Conservation (phyloP, 2,113 vertebrate genomes). For the Eretmochelys imbricata region DNA sequence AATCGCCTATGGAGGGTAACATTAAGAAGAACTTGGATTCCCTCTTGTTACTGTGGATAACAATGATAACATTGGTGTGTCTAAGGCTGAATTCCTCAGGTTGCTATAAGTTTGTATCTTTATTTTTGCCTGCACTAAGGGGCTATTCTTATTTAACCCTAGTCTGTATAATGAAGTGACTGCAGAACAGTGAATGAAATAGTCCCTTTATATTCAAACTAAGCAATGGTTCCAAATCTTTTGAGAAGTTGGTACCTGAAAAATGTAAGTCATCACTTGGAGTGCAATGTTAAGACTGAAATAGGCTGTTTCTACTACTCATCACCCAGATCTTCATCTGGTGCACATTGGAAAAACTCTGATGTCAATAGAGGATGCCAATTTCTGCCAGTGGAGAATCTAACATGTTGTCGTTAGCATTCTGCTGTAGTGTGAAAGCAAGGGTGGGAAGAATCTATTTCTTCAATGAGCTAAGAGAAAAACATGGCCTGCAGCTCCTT, state of each 20-base stretch:
- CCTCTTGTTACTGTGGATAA: too few relatives aligned
- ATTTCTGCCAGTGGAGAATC: background rate
- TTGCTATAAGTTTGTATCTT: too few relatives aligned
- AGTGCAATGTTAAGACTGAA: background rate
- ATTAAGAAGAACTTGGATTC: too few relatives aligned
- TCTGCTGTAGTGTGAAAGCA: background rate
- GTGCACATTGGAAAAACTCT: background rate
- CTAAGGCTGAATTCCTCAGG: too few relatives aligned
- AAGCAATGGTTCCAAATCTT: constrained; percentile 29
- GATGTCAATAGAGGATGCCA: background rate
- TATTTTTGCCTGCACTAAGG: too few relatives aligned
- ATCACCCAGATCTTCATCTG: too few relatives aligned
- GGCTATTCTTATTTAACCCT: too few relatives aligned
- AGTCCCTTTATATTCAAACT: background rate
- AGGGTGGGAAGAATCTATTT: background rate
- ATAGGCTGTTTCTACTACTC: too few relatives aligned
- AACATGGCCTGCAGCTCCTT: background rate
- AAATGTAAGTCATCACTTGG: background rate
- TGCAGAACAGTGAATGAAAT: too few relatives aligned
- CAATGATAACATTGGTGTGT: too few relatives aligned
- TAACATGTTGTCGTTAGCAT: background rate
- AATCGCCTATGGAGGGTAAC: too few relatives aligned
- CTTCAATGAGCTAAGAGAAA: background rate
- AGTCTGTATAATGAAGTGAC: too few relatives aligned
- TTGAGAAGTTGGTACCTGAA: constrained; percentile 20